Evolutionary conservation across 2,113 vertebrate genomes (phyloP), one percentile per base, ranked within the genome.

Genomic region (Pipra filicauda): DNA sequence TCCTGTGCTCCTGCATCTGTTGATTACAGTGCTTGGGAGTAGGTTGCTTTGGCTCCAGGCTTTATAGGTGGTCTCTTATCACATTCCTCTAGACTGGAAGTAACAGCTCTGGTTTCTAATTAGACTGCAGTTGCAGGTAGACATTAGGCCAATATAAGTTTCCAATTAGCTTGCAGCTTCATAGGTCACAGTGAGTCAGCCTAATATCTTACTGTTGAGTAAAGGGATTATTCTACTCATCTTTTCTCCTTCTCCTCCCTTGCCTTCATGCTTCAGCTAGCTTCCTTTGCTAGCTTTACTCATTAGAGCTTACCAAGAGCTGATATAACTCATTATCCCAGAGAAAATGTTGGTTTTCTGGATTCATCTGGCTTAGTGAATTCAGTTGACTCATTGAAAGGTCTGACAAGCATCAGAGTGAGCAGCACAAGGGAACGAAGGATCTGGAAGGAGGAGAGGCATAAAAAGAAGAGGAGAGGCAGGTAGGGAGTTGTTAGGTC

Each of bases 211-310:
- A 54, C 59, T 83, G 27, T 41, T 91, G 85, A 90, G 81, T 44
- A 91, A 85, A 90, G 51, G 57, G 48, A 75, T 95, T 91, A 65
- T 94, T 96, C 62, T 93, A 39, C 77, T 88, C 24, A 14, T 90
- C 57, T 74, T 71, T 64, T 64, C 51, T 89, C 46, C n/a, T 3
- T 88, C 24, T 84, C 30, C 57, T 94, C 33, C 31, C 26, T 39
- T 81, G 61, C 39, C 15, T 91, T 72, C 35, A 65, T 76, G 54
- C 54, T 93, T 73, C 58, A 85, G 35, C 62, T 76, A 31, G 27
- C 66, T 88, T 91, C 28, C 54, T 28, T 71, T 82, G 54, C 46
- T 88, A 35, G 69, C 31, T 87, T 49, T 89, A 71, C 65, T 85
- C 61, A 64, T 81, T 70, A 64, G 84, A 87, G 26, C 41, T 89